Conservation (phyloP, 1,140 invertebrate genomes). For the Leptinotarsa defecta region DNA sequence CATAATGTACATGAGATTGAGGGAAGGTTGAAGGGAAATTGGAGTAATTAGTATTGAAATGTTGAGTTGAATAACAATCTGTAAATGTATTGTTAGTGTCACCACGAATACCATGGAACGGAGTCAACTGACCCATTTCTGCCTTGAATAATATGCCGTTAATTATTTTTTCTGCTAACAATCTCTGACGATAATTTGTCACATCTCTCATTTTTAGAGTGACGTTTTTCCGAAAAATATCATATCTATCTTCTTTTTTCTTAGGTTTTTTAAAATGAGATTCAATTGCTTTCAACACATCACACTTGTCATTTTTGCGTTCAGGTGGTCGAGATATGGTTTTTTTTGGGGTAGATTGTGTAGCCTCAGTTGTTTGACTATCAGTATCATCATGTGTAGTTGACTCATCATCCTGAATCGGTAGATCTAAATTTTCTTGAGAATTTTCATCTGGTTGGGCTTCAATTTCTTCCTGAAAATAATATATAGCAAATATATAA, state of each 20-base stretch:
- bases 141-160: conserved; percentile 8
- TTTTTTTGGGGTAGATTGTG: too few relatives aligned
- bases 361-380: too few relatives aligned
- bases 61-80: too few relatives aligned
- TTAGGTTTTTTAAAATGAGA: neutral
- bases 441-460: neutral
- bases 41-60: too few relatives aligned
- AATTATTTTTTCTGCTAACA: conserved; percentile 26
- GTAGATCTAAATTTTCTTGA: conserved; percentile 6
- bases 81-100: too few relatives aligned
- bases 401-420: neutral
- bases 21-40: too few relatives aligned
- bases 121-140: neutral
- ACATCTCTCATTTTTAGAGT: conserved; percentile 27
- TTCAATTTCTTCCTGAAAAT: neutral
- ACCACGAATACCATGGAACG: too few relatives aligned
- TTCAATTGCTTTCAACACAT: too few relatives aligned
- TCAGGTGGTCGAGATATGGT: too few relatives aligned
- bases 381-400: too few relatives aligned
- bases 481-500: neutral
- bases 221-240: conserved; percentile 28
- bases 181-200: conserved; percentile 17
- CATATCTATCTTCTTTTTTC: conserved; percentile 11
- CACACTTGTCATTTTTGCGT: too few relatives aligned
- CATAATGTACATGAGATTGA: too few relatives aligned